These are phyloP conservation scores for Talpa occidentalis DNA, from an alignment of 2,113 vertebrate genomes.

Conservation along the genomic window DNA sequence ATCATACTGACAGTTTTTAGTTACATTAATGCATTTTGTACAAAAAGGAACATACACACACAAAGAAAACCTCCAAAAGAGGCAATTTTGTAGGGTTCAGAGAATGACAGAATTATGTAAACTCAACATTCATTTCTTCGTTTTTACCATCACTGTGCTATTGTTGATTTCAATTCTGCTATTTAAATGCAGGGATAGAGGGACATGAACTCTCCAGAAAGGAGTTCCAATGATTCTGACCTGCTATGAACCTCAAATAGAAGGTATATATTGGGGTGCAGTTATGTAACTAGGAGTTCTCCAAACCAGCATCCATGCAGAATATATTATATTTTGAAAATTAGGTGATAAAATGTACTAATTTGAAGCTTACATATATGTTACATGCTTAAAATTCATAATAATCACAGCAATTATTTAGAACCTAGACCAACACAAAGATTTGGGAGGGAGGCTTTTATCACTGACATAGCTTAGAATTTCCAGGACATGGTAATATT, in stretches of 20 bases:
- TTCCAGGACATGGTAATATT: not conserved
- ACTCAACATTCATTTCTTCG: not conserved
- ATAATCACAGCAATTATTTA: slow-evolving; percentile 24
- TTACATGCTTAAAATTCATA: not conserved
- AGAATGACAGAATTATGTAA: not conserved
- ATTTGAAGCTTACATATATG: not conserved
- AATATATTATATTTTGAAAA: not conserved
- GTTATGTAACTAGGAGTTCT: not conserved
- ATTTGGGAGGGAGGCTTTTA: slow-evolving; percentile 36
- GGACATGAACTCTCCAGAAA: not conserved
- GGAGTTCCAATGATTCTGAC: not conserved
- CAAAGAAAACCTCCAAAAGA: not conserved
- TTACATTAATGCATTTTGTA: not conserved
- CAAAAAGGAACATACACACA: not conserved
- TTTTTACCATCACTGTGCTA: not conserved
- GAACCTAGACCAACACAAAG: slow-evolving; percentile 15
- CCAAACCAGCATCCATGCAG: not conserved
- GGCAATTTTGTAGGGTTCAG: not conserved
- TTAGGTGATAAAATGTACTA: slow-evolving; percentile 1
- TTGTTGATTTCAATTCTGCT: slow-evolving; percentile 23
- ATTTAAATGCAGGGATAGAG: not conserved
- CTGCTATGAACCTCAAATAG: not conserved
- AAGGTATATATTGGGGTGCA: not conserved
- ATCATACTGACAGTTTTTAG: not conserved
- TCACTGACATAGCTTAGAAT: not conserved